Percentiles rank a stretch among this genome's conserved stretches.
Evolutionary conservation across 2,888 invertebrate genomes (phyloP).

Genomic region (Aspidiotus destructor): DNA sequence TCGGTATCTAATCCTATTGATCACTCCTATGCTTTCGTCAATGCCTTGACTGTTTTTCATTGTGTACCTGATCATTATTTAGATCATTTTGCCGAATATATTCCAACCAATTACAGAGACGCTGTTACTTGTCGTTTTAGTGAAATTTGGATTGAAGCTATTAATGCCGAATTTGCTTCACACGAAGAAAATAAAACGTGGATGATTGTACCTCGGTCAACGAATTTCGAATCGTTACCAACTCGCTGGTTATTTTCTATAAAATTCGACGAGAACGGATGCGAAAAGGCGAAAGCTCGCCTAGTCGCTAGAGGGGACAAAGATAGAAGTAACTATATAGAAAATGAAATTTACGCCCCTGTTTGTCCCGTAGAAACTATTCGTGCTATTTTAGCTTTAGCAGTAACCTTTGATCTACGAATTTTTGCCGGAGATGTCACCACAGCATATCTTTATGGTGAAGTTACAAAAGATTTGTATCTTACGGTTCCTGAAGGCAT

Average conservation of each 20-base stretch:
- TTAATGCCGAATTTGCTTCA: background rate
- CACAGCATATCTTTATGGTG: background rate
- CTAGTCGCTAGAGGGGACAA: background rate
- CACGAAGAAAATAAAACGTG: background rate
- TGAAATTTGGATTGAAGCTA: background rate
- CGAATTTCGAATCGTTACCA: too few relatives aligned
- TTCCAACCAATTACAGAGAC: background rate
- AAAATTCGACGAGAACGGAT: background rate
- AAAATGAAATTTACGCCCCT: background rate
- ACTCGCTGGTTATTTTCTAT: too few relatives aligned
- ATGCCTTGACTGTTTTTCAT: too few relatives aligned
- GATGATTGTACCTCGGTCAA: too few relatives aligned
- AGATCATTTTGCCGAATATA: too few relatives aligned
- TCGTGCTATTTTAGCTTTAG: background rate
- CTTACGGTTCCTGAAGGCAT: background rate
- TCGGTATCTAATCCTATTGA: too few relatives aligned
- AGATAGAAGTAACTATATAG: background rate
- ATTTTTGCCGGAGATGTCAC: background rate
- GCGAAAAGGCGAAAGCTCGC: background rate
- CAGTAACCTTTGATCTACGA: background rate
- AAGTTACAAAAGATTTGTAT: background rate
- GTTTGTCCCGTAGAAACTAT: background rate
- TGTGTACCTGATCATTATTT: too few relatives aligned
- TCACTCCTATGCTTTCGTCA: too few relatives aligned
- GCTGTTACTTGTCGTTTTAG: background rate